Conservation (phyloP, 2,888 invertebrate genomes). For the Drosophila neoperkinsi region DNA sequence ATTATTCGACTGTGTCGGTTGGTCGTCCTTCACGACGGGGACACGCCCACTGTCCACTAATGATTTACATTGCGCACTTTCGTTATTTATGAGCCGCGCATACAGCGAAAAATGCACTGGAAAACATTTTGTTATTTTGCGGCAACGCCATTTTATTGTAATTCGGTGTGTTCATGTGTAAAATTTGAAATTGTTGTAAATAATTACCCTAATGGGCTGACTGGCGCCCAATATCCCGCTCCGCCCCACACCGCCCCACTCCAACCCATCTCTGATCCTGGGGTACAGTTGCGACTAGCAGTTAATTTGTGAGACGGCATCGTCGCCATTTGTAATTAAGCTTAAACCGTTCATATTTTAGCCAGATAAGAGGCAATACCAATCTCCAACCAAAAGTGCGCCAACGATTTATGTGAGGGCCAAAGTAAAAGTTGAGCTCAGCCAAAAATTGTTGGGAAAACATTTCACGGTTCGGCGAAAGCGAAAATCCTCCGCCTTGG, state of each 20-base stretch:
- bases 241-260: not conserved
- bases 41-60: slow-evolving; percentile 23
- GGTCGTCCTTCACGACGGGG: slow-evolving; percentile 5
- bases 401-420: slow-evolving; percentile 54
- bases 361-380: slow-evolving; percentile 69
- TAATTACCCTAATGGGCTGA: slow-evolving; percentile 78
- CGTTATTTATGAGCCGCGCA: slow-evolving; percentile 65
- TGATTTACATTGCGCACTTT: slow-evolving; percentile 73
- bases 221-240: not conserved
- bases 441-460: slow-evolving; percentile 59
- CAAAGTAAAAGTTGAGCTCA: slow-evolving; percentile 60
- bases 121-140: slow-evolving; percentile 61
- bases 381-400: slow-evolving; percentile 12
- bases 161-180: slow-evolving; percentile 74
- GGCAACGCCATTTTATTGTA: slow-evolving; percentile 59
- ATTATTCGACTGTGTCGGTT: slow-evolving; percentile 18
- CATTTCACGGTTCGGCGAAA: slow-evolving; percentile 68
- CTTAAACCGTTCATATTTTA: slow-evolving; percentile 80
- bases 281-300: slow-evolving; percentile 55
- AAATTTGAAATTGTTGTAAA: slow-evolving; percentile 81
- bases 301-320: slow-evolving; percentile 71
- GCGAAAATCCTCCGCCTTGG: slow-evolving; percentile 50
- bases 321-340: slow-evolving; percentile 80
- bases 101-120: slow-evolving; percentile 64
- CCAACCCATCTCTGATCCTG: not conserved